Evolutionary conservation across 2,113 vertebrate species (phyloP).

Genomic region (Anhinga rufa): DNA sequence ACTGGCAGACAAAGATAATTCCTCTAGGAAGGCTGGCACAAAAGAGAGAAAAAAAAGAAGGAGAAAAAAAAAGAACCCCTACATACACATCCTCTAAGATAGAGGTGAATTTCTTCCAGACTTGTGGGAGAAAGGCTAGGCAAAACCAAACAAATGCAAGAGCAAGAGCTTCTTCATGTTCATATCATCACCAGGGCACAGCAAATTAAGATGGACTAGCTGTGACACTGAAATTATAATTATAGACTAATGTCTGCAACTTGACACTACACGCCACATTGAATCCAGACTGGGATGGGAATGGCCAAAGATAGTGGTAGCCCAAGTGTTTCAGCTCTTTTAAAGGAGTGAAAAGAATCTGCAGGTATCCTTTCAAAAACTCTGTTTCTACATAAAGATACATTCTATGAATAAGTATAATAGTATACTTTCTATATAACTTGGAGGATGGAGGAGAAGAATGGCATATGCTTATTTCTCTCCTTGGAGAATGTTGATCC

Average conservation of each 20-base stretch:
- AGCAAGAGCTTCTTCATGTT: neutral
- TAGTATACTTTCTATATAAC: neutral
- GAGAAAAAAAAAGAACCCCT: neutral
- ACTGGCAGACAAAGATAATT: conserved; percentile 56
- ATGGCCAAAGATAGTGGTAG: neutral
- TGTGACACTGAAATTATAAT: neutral
- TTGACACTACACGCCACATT: neutral
- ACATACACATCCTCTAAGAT: neutral
- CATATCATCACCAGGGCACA: neutral
- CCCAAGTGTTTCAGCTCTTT: neutral
- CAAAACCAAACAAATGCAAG: neutral
- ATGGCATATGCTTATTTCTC: neutral
- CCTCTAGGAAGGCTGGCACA: conserved; percentile 14
- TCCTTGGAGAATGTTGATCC: neutral
- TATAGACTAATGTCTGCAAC: neutral
- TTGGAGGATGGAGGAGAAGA: neutral
- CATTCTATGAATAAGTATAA: neutral
- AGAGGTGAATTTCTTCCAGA: conserved; percentile 16
- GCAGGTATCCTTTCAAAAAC: neutral
- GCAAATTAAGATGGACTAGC: neutral
- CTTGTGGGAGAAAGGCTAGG: neutral
- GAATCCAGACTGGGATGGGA: neutral
- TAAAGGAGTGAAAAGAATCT: neutral
- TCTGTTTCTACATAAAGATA: neutral
- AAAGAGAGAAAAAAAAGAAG: neutral